Evolutionary conservation across 2,113 vertebrate genomes (phyloP).

Genomic region (Otocyon megalotis): DNA sequence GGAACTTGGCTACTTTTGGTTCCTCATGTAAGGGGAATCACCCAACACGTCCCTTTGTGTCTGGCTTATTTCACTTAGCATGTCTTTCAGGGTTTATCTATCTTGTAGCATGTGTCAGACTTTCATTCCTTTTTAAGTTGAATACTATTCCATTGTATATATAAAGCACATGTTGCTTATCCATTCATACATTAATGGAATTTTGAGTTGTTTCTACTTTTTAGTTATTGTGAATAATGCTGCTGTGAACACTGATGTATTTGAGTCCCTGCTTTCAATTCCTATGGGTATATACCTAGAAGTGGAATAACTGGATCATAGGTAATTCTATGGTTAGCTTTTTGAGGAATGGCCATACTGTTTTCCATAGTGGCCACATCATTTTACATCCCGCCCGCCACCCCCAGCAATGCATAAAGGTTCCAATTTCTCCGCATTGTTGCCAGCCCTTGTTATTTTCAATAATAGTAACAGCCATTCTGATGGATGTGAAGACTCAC

Average conservation of each 20-base stretch:
- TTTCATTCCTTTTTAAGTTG: constrained; percentile 10
- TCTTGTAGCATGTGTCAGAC: neutral
- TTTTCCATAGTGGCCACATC: neutral
- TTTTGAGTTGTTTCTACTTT: neutral
- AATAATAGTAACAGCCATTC: neutral
- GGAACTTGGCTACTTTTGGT: neutral
- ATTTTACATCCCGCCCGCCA: neutral
- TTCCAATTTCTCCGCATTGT: neutral
- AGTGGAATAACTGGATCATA: neutral
- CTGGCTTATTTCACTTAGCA: constrained; percentile 44
- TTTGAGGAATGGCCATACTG: neutral
- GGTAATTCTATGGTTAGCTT: neutral
- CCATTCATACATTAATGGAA: neutral
- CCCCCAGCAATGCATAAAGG: neutral
- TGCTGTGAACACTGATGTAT: neutral
- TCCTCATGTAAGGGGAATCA: neutral
- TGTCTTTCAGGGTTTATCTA: constrained; percentile 12
- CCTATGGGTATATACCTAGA: neutral
- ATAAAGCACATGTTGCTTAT: neutral
- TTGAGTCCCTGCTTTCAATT: neutral
- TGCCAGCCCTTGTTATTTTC: neutral
- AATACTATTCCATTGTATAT: neutral
- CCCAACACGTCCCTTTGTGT: neutral
- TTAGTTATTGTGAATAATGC: neutral
- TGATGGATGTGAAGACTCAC: constrained; percentile 4